Conservation (phyloP, 2,888 invertebrate genomes). For the Cerastoderma edule region DNA sequence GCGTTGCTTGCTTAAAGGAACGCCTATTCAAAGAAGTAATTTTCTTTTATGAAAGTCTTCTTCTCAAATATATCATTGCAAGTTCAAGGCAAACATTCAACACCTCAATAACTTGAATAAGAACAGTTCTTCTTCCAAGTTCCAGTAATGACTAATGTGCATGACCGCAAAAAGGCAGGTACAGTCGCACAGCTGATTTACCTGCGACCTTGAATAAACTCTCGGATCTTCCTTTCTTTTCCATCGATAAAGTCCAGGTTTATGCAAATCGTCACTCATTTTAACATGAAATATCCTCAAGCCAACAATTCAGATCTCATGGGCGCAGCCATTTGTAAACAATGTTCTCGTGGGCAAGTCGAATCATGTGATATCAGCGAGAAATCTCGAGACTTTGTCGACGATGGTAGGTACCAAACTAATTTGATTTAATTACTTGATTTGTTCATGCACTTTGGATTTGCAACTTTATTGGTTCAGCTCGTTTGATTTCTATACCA, state of each 20-base stretch:
- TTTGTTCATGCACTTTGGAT: too few species aligned
- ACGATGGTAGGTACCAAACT: slow-evolving; percentile 18
- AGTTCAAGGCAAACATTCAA: too few species aligned
- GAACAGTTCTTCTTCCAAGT: too few species aligned
- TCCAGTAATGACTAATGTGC: too few species aligned
- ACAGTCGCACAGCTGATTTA: too few species aligned
- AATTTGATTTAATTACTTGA: background rate
- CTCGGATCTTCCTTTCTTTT: slow-evolving; percentile 70
- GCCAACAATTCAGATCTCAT: background rate
- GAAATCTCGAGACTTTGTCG: slow-evolving; percentile 49
- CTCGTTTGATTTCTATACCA: background rate
- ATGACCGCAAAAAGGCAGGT: too few species aligned
- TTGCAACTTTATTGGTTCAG: too few species aligned
- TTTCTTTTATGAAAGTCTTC: too few species aligned
- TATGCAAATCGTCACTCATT: slow-evolving; percentile 66
- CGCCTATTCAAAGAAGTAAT: background rate
- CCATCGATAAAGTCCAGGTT: slow-evolving; percentile 72
- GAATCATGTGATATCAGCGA: slow-evolving; percentile 53
- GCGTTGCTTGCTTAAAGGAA: too few species aligned
- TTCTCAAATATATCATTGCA: too few species aligned
- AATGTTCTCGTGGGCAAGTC: slow-evolving; percentile 36
- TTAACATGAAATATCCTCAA: background rate
- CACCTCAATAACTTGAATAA: too few species aligned
- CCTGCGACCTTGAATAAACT: slow-evolving; percentile 74
- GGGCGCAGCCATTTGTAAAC: slow-evolving; percentile 65